A percentile compares a stretch with the other conserved stretches of the same genome.
Conservation (phyloP, 1,140 invertebrate genomes). For the Theocolax elegans region DNA sequence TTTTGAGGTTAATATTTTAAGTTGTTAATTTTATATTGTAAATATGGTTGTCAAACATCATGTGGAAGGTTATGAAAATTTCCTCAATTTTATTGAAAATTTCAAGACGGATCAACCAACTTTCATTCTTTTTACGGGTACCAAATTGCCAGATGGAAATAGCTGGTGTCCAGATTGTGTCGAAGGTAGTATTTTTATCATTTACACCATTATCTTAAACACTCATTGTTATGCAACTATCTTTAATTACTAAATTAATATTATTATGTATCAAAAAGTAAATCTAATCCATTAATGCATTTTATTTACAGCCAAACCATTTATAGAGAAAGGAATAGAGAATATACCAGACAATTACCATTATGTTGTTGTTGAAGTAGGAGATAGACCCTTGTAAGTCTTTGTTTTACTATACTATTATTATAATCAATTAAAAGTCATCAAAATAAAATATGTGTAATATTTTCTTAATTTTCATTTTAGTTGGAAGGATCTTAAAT, state of each 20-base stretch:
- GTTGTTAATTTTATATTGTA: not conserved
- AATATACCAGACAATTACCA: slow-evolving; percentile 69
- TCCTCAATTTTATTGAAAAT: slow-evolving; percentile 68
- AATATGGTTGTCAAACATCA: slow-evolving; percentile 71
- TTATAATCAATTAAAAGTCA: not conserved
- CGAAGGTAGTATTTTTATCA: slow-evolving; percentile 66
- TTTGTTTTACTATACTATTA: slow-evolving; percentile 24
- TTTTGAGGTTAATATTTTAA: too few relatives aligned
- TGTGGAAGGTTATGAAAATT: slow-evolving; percentile 71
- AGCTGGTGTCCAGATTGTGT: slow-evolving; percentile 85
- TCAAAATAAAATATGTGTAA: not conserved
- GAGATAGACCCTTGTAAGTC: slow-evolving; percentile 74
- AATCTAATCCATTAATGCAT: too few relatives aligned
- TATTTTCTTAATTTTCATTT: slow-evolving; percentile 32
- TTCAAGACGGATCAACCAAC: slow-evolving; percentile 64
- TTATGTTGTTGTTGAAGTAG: slow-evolving; percentile 78
- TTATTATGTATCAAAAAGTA: too few relatives aligned
- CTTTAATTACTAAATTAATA: too few relatives aligned
- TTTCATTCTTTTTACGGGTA: slow-evolving; percentile 75
- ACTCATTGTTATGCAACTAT: too few relatives aligned
- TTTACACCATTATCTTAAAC: too few relatives aligned
- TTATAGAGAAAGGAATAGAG: slow-evolving; percentile 72
- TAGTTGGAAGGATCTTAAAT: slow-evolving; percentile 81
- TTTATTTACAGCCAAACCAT: slow-evolving; percentile 69
- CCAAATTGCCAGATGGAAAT: slow-evolving; percentile 72